Percentiles rank a stretch among this genome's conserved stretches.
These are phyloP conservation scores for Drosophila setosimentum DNA, from an alignment of 2,888 invertebrate species.

Conservation along the genomic window DNA sequence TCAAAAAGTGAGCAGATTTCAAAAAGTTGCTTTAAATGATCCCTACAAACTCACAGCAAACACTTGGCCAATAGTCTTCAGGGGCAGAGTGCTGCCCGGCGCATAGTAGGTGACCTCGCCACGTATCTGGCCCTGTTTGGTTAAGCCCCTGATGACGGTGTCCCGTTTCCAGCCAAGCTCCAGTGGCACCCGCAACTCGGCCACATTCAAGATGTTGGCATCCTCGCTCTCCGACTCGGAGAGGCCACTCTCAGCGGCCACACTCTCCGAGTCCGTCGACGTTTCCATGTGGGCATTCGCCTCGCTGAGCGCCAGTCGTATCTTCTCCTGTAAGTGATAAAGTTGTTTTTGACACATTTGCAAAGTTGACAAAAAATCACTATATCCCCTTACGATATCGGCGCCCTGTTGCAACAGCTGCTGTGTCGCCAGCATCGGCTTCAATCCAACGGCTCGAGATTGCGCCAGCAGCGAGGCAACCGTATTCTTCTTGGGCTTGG, in stretches of 20 bases:
- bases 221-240: constrained; percentile 87
- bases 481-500: constrained; percentile 96
- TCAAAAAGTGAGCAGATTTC: not conserved
- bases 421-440: constrained; percentile 91
- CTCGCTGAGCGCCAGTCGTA: constrained; percentile 87
- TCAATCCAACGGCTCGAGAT: constrained; percentile 92
- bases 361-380: constrained; percentile 2
- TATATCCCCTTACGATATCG: constrained; percentile 85
- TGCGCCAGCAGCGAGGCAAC: constrained; percentile 95
- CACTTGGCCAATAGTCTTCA: constrained; percentile 89
- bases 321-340: constrained; percentile 86
- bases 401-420: constrained; percentile 86
- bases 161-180: constrained; percentile 96
- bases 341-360: not conserved
- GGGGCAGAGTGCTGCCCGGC: constrained; percentile 88
- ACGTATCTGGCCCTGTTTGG: constrained; percentile 93
- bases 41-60: constrained; percentile 87
- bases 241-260: constrained; percentile 87
- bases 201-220: constrained; percentile 85
- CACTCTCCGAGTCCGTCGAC: constrained; percentile 87
- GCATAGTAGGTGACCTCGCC: constrained; percentile 97
- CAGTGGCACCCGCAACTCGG: constrained; percentile 88
- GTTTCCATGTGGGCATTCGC: constrained; percentile 87
- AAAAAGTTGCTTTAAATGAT: constrained; percentile 15
- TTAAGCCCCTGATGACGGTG: constrained; percentile 94